phyloP scores from a whole-genome alignment of 2,113 vertebrate species.

The Poeciliopsis retropinna region DNA sequence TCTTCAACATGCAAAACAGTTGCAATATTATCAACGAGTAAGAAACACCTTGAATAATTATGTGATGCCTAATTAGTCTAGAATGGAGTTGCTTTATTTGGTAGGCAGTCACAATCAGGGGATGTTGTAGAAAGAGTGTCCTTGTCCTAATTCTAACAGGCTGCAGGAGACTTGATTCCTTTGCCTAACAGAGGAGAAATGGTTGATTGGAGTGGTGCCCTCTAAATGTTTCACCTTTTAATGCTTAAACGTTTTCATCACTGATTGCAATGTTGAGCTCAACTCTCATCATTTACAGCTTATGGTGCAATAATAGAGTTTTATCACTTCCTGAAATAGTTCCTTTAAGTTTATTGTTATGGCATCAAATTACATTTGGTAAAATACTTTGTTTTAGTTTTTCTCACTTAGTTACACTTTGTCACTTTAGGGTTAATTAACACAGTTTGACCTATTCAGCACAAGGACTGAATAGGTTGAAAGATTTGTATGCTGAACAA shows the following conservation, averaged over 20 bases:
- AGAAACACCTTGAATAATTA: slow-evolving; percentile 65
- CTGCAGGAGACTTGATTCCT: neutral
- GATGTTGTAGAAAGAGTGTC: slow-evolving; percentile 26
- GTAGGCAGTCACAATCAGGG: slow-evolving; percentile 44
- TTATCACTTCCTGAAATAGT: neutral
- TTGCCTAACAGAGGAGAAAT: slow-evolving; percentile 26
- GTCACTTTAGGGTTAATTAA: neutral
- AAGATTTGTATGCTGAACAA: neutral
- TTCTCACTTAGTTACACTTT: neutral
- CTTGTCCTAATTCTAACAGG: slow-evolving; percentile 26
- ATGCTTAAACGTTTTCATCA: slow-evolving; percentile 8
- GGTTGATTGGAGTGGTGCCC: slow-evolving; percentile 45
- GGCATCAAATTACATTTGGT: neutral
- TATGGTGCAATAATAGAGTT: neutral
- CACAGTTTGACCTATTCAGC: neutral
- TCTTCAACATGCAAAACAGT: slow-evolving; percentile 57
- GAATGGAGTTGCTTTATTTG: slow-evolving; percentile 41
- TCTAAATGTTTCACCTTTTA: slow-evolving; percentile 27
- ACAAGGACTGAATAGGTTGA: neutral
- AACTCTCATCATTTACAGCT: neutral
- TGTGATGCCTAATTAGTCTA: slow-evolving; percentile 57
- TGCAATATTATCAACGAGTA: slow-evolving; percentile 21
- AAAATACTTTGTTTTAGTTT: neutral
- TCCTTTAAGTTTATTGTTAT: neutral
- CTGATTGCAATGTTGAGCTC: slow-evolving; percentile 40